A percentile compares a stretch with the other conserved stretches of the same genome.
These are phyloP conservation scores for Stichodactyla helianthus DNA, from an alignment of 64 coral and sea anemone species.

Conservation along the genomic window DNA sequence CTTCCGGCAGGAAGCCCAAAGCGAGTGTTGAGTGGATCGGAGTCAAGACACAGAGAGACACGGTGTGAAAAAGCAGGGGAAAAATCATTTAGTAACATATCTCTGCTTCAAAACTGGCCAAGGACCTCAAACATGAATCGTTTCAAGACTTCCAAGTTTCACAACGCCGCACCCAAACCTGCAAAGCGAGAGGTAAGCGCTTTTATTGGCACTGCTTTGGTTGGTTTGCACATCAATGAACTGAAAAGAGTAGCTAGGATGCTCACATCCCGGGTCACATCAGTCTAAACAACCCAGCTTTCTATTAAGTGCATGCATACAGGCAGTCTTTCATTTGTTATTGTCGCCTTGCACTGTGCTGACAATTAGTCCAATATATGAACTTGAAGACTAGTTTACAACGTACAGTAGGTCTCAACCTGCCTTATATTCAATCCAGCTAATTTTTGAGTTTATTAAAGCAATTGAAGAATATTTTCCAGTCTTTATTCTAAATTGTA, in stretches of 20 bases:
- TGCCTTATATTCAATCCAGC: background rate
- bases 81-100: background rate
- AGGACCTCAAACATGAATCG: conserved; percentile 37
- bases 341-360: background rate
- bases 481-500: no score
- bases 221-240: no score
- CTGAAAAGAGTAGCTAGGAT: no score
- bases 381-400: no score
- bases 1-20: conserved; percentile 11
- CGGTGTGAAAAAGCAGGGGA: background rate
- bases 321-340: no score
- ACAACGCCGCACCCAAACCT: conserved; percentile 46
- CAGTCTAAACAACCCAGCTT: background rate
- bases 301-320: no score
- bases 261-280: no score
- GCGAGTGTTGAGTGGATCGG: background rate
- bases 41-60: conserved; percentile 3
- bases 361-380: background rate
- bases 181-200: conserved; percentile 39
- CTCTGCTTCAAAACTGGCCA: background rate
- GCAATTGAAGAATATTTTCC: no score
- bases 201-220: background rate
- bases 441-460: no score
- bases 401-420: background rate
- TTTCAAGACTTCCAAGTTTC: conserved; percentile 52